Percentiles rank a stretch among this genome's conserved stretches.
phyloP scores from a whole-genome alignment of 2,888 invertebrate genomes.

The Anodontia alba region DNA sequence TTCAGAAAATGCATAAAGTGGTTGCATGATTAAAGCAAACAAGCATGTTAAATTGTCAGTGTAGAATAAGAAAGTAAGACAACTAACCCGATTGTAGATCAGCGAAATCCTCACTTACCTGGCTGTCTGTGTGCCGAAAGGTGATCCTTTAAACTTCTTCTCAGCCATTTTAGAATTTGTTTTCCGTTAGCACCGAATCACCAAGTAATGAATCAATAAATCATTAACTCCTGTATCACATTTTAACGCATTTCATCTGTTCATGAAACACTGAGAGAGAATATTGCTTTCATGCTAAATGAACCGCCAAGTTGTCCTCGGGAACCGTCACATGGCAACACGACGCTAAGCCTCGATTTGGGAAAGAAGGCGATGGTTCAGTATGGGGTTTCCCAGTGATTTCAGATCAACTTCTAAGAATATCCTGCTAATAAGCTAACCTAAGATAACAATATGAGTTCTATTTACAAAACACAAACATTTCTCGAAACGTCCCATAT shows the following conservation, averaged over 20 bases:
- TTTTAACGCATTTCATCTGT: not conserved
- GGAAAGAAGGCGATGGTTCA: not conserved
- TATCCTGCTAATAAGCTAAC: not conserved
- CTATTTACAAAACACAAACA: too few relatives aligned
- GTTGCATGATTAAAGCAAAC: too few relatives aligned
- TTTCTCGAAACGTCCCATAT: too few relatives aligned
- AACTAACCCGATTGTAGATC: too few relatives aligned
- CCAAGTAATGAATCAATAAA: not conserved
- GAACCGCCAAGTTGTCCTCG: conserved; percentile 68
- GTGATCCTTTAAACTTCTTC: conserved; percentile 74
- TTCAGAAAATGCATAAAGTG: too few relatives aligned
- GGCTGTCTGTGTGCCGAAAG: conserved; percentile 77
- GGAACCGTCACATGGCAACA: conserved; percentile 76
- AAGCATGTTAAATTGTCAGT: too few relatives aligned
- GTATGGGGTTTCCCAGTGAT: not conserved
- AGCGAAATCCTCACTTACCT: too few relatives aligned
- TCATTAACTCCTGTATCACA: not conserved
- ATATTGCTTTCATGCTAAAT: conserved; percentile 9
- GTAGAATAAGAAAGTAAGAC: too few relatives aligned
- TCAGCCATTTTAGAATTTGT: conserved; percentile 62
- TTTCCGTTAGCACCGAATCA: not conserved
- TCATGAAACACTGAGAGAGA: not conserved
- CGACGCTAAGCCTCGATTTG: conserved; percentile 52
- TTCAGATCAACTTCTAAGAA: not conserved
- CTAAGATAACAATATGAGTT: too few relatives aligned